A percentile compares a stretch with the other conserved stretches of the same genome.
These are phyloP conservation scores for Litoditis marina DNA, from an alignment of 2,888 invertebrate genomes.

Conservation along the genomic window DNA sequence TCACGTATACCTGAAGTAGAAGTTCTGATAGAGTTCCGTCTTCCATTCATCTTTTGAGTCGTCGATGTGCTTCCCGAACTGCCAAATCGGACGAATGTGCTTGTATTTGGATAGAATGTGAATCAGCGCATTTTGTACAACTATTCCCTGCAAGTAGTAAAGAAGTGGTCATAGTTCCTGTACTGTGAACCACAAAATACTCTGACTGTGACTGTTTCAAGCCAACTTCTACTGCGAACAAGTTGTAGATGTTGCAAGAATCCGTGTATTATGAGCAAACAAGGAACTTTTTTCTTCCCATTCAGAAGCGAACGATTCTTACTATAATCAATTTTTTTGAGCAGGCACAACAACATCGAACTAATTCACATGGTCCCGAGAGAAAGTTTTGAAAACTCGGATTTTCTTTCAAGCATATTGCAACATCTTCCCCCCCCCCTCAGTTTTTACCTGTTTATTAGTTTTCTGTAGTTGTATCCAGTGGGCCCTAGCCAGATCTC, in stretches of 20 bases:
- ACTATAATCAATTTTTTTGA: no score
- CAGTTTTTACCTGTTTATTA: constrained; percentile 46
- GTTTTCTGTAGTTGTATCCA: constrained; percentile 57
- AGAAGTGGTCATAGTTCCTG: neutral
- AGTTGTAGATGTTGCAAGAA: no score
- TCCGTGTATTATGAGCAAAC: no score
- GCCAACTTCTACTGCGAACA: no score
- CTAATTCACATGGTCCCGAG: no score
- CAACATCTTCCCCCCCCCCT: no score
- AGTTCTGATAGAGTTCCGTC: constrained; percentile 43
- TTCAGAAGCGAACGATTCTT: no score
- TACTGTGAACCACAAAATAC: no score
- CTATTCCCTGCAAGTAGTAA: constrained; percentile 18
- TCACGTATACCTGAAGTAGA: constrained; percentile 53
- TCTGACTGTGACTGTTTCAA: no score
- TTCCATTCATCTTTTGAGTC: constrained; percentile 40
- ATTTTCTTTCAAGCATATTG: no score
- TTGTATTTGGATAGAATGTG: constrained; percentile 50
- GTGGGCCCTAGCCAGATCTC: constrained; percentile 48
- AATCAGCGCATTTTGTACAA: constrained; percentile 39
- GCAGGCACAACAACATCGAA: no score
- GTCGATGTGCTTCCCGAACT: constrained; percentile 49
- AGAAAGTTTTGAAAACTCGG: no score
- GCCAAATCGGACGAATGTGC: constrained; percentile 58
- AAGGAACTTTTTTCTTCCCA: neutral